phyloP scores from a whole-genome alignment of 2,888 invertebrate genomes.

The Melanchra persicariae region DNA sequence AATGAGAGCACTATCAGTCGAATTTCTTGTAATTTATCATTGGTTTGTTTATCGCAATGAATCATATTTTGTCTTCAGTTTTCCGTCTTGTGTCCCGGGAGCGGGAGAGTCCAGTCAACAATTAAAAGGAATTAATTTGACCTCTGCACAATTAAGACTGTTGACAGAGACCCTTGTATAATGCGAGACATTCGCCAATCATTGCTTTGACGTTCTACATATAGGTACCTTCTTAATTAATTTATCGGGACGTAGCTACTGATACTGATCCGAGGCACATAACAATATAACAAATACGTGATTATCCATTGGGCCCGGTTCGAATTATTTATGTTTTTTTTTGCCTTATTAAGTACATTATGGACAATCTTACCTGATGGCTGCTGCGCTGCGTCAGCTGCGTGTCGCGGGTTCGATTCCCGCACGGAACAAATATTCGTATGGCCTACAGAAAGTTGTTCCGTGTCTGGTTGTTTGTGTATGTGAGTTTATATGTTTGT shows the following conservation, averaged over 20 bases:
- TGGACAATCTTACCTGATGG: too few species aligned
- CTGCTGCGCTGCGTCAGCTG: too few species aligned
- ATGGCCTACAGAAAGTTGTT: too few species aligned
- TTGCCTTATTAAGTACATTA: too few species aligned
- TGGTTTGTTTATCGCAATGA: constrained; percentile 52
- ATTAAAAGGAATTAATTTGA: constrained; percentile 88
- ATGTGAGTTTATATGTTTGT: too few species aligned
- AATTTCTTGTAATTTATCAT: constrained; percentile 50
- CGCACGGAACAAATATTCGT: too few species aligned
- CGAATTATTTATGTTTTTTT: not conserved
- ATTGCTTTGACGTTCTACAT: not conserved
- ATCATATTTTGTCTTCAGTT: constrained; percentile 66
- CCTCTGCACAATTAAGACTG: constrained; percentile 84
- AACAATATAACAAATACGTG: not conserved
- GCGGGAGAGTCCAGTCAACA: constrained; percentile 69
- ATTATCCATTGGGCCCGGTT: not conserved
- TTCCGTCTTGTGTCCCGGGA: constrained; percentile 60
- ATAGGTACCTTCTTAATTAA: not conserved
- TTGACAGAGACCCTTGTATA: constrained; percentile 68
- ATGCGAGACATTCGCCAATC: constrained; percentile 45
- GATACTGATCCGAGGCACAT: not conserved
- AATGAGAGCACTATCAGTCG: constrained; percentile 18
- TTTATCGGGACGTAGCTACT: not conserved
- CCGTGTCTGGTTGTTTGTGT: too few species aligned
- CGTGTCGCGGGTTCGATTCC: too few species aligned